These are phyloP conservation scores for Garrulus glandarius DNA, from an alignment of 2,797 vertebrate genomes.

Conservation along the genomic window DNA sequence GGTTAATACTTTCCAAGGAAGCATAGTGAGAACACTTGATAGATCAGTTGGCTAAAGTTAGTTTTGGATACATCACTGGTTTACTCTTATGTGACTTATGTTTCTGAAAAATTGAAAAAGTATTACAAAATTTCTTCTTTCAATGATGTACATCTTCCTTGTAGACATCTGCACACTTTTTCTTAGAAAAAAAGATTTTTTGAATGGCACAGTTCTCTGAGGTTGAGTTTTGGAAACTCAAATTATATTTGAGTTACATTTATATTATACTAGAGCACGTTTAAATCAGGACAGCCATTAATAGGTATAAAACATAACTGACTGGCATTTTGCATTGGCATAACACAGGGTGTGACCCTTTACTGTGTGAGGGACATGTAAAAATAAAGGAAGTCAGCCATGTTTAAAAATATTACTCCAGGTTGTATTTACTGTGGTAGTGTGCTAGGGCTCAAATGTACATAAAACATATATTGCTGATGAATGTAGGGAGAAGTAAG, in stretches of 20 bases:
- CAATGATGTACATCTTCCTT: background rate
- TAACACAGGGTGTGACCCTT: background rate
- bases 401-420: background rate
- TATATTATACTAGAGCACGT: background rate
- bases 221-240: background rate
- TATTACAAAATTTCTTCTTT: background rate
- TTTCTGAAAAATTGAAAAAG: background rate
- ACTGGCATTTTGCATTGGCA: background rate
- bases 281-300: background rate
- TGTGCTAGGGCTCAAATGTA: background rate
- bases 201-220: background rate
- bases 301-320: background rate
- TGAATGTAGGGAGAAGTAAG: background rate
- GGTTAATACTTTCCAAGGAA: background rate
- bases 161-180: background rate
- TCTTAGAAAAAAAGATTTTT: background rate
- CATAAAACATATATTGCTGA: background rate
- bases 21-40: background rate
- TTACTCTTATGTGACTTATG: background rate
- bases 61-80: background rate
- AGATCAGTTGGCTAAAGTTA: background rate
- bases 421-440: background rate
- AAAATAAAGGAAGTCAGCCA: background rate
- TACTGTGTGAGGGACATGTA: background rate
- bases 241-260: background rate